Percentiles rank a stretch among this genome's conserved stretches.
These are phyloP conservation scores for Lagenorhynchus albirostris DNA, from an alignment of 2,113 vertebrate species.

Conservation along the genomic window DNA sequence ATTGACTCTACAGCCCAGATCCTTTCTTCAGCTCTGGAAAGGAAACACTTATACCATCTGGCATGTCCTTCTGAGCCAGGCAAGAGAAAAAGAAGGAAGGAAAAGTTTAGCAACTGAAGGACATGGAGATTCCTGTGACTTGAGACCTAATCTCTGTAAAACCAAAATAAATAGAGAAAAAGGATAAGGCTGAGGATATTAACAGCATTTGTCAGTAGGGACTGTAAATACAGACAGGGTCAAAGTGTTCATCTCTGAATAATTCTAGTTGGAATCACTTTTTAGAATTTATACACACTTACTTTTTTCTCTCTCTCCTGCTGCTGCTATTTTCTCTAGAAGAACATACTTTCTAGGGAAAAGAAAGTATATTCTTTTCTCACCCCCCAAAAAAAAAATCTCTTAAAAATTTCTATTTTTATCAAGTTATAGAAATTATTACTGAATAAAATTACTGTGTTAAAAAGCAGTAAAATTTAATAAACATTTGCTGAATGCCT, in stretches of 20 bases:
- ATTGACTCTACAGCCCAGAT: not conserved
- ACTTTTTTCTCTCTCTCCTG: conserved; percentile 7
- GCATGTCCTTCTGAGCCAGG: not conserved
- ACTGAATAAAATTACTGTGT: not conserved
- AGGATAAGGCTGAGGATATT: not conserved
- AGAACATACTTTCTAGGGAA: not conserved
- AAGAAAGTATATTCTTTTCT: too few relatives aligned
- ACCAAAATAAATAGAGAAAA: conserved; percentile 31
- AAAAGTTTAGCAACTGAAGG: not conserved
- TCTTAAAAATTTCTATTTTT: conserved; percentile 5
- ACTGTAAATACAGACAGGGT: not conserved
- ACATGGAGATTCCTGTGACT: not conserved
- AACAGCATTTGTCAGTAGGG: not conserved
- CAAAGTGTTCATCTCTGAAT: not conserved
- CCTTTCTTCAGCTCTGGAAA: not conserved
- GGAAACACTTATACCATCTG: not conserved
- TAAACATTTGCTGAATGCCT: conserved; percentile 6
- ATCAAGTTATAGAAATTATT: conserved; percentile 40
- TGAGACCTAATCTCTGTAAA: conserved; percentile 37
- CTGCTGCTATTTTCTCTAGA: conserved; percentile 26
- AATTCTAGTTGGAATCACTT: not conserved
- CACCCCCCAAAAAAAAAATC: not conserved
- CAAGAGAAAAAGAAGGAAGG: not conserved
- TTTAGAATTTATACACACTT: not conserved
- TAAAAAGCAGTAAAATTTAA: conserved; percentile 35